A percentile compares a stretch with the other conserved stretches of the same genome.
These are phyloP conservation scores for Neosilurus hyrtlii DNA, from an alignment of 2,797 vertebrate genomes.

Conservation along the genomic window DNA sequence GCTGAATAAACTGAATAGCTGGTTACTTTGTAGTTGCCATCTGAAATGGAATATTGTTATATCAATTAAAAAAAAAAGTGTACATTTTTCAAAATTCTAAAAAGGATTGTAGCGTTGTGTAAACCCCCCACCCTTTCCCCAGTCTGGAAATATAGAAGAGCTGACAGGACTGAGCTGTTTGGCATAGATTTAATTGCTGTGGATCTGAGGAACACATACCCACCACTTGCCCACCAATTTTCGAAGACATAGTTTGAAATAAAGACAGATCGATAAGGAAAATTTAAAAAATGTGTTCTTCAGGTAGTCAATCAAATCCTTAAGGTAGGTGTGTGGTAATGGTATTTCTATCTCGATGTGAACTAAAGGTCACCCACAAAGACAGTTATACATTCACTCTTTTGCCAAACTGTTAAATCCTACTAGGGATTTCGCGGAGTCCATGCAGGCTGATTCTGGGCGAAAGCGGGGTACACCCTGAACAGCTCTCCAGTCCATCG, in stretches of 20 bases:
- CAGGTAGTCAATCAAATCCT: not conserved
- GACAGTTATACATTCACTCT: not conserved
- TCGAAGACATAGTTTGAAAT: not conserved
- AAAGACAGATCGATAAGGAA: not conserved
- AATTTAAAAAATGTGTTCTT: not conserved
- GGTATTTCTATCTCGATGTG: no score
- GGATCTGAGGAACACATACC: not conserved
- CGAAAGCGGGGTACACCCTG: no score
- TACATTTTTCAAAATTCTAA: not conserved
- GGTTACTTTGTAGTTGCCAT: not conserved
- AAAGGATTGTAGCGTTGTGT: not conserved
- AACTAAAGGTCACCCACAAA: not conserved
- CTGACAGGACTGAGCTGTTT: no score
- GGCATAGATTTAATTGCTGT: not conserved
- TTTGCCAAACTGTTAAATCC: no score
- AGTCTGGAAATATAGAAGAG: no score
- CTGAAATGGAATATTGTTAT: not conserved
- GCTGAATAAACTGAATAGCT: not conserved
- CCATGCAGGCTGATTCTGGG: no score
- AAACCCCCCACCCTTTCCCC: no score
- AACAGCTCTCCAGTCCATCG: no score
- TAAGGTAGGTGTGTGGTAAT: not conserved
- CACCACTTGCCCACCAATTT: not conserved
- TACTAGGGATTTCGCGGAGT: no score
- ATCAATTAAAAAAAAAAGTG: not conserved